phyloP scores from a whole-genome alignment of 2,797 vertebrate species.

The Percopsis omiscomaycus region DNA sequence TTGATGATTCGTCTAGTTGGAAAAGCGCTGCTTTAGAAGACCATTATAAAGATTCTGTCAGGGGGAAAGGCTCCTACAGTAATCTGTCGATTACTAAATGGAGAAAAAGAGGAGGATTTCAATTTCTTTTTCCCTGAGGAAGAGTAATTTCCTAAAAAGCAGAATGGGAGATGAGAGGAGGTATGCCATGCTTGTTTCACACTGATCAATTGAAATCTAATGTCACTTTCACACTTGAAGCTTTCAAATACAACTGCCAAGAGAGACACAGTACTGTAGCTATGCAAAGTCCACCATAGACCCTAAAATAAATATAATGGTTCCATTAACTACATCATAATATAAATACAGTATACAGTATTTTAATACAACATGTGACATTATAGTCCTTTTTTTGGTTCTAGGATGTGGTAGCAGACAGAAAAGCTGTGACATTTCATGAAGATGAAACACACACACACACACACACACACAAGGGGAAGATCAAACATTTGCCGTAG shows the following conservation, averaged over 20 bases:
- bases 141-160: slow-evolving; percentile 63
- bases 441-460: not conserved
- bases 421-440: too few relatives aligned
- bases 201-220: slow-evolving; percentile 7
- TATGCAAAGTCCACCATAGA: too few relatives aligned
- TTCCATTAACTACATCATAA: too few relatives aligned
- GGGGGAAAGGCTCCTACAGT: slow-evolving; percentile 35
- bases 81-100: slow-evolving; percentile 67
- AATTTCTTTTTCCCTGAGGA: slow-evolving; percentile 69
- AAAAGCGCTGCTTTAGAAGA: too few relatives aligned
- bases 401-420: too few relatives aligned
- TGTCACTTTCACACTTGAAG: slow-evolving; percentile 10
- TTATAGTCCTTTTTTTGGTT: too few relatives aligned
- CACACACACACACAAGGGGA: not conserved
- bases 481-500: too few relatives aligned
- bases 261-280: too few relatives aligned
- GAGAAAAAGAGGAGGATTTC: slow-evolving; percentile 50
- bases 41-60: too few relatives aligned
- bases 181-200: not conserved
- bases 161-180: slow-evolving; percentile 20
- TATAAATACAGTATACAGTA: too few relatives aligned
- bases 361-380: too few relatives aligned
- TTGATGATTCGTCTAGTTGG: too few relatives aligned
- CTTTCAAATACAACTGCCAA: not conserved
- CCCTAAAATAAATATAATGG: not conserved